Evolutionary conservation across 2,797 vertebrate genomes (phyloP).

Genomic region (Crax fasciolata): DNA sequence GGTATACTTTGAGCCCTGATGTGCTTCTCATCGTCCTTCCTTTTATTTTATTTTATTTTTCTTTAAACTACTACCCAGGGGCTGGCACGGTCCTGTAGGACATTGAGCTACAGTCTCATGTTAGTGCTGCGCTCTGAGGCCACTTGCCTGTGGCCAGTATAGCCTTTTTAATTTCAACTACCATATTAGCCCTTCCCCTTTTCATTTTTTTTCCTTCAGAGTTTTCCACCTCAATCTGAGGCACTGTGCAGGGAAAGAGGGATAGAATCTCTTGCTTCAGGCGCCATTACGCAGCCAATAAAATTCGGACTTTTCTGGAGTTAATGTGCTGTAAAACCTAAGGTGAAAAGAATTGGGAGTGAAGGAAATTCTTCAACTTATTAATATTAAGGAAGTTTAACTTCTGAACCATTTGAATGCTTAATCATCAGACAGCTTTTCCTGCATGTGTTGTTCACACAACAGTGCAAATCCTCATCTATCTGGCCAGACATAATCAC

Average conservation of each 20-base stretch:
- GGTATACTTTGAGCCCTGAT: background rate
- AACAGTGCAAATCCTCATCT: slow-evolving; percentile 32
- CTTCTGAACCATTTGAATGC: slow-evolving; percentile 35
- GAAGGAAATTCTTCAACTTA: slow-evolving; percentile 56
- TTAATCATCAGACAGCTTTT: slow-evolving; percentile 42
- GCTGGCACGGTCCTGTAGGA: background rate
- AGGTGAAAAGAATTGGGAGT: slow-evolving; percentile 44
- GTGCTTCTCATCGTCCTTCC: background rate
- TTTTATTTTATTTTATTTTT: background rate
- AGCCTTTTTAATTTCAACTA: background rate
- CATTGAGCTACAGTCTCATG: background rate
- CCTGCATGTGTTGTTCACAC: slow-evolving; percentile 42
- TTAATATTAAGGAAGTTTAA: slow-evolving; percentile 41
- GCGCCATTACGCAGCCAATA: background rate
- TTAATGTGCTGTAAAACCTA: slow-evolving; percentile 60
- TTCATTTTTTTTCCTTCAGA: background rate
- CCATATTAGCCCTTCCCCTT: background rate
- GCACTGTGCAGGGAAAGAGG: background rate
- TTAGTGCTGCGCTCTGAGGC: background rate
- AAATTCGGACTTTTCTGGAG: slow-evolving; percentile 42
- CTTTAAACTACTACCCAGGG: background rate
- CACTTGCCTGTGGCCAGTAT: background rate
- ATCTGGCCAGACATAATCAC: slow-evolving; percentile 1
- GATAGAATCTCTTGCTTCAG: slow-evolving; percentile 30
- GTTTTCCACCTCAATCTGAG: background rate